Percentiles rank a stretch among this genome's conserved stretches.
Conservation (phyloP, 1,140 invertebrate genomes). For the Druon quercuslanigerum region DNA sequence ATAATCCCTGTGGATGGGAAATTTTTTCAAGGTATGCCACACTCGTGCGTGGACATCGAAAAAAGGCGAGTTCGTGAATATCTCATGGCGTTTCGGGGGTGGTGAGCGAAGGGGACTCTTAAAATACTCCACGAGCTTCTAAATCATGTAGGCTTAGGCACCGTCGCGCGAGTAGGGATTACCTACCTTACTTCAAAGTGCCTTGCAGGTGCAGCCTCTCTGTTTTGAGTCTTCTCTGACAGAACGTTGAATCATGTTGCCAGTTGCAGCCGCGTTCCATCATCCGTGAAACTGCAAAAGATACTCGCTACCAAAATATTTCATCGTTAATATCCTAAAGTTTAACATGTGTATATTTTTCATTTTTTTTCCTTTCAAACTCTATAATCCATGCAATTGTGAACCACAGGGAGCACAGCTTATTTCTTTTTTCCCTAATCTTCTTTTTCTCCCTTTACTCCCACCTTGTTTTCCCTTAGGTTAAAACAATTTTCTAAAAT, state of each 20-base stretch:
- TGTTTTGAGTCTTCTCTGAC: constrained; percentile 64
- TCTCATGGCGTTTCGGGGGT: constrained; percentile 48
- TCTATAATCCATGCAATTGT: too few species aligned
- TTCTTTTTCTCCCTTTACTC: too few species aligned
- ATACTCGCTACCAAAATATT: neutral
- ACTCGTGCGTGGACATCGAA: constrained; percentile 28
- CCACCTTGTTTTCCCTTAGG: too few species aligned
- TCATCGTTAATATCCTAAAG: too few species aligned
- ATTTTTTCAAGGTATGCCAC: constrained; percentile 18
- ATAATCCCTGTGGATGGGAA: constrained; percentile 18
- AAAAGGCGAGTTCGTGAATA: constrained; percentile 36
- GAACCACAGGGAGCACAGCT: too few species aligned
- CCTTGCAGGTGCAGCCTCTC: constrained; percentile 72
- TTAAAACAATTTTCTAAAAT: too few species aligned
- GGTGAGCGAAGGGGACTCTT: constrained; percentile 68
- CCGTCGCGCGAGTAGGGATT: constrained; percentile 72
- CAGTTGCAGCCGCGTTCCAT: constrained; percentile 43
- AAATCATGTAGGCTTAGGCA: constrained; percentile 74
- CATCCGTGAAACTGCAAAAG: constrained; percentile 1
- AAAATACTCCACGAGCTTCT: constrained; percentile 75
- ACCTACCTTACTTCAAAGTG: constrained; percentile 74
- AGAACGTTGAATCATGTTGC: constrained; percentile 68
- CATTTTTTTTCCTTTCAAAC: too few species aligned
- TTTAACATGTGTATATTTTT: too few species aligned
- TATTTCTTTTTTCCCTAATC: too few species aligned